Conservation (phyloP, 92 coral and sea anemone genomes). For the Galaxea fascicularis region DNA sequence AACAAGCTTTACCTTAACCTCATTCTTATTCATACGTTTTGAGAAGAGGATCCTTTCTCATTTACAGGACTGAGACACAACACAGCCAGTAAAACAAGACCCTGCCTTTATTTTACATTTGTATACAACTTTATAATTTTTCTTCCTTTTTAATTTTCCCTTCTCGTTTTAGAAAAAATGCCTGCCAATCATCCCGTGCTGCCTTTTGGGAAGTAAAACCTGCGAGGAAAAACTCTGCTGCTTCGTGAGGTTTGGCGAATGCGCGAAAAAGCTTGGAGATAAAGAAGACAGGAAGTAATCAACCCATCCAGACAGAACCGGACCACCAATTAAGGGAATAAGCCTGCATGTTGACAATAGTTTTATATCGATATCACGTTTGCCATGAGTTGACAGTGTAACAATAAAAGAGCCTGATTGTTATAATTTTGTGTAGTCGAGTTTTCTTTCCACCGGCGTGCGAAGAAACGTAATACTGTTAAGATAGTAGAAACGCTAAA, state of each 20-base stretch:
- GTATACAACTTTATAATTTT: too few relatives aligned
- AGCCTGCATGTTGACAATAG: slow-evolving; percentile 23
- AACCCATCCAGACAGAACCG: neutral
- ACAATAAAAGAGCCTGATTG: slow-evolving; percentile 58
- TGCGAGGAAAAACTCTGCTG: slow-evolving; percentile 55
- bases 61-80: too few relatives aligned
- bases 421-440: neutral
- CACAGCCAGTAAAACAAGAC: too few relatives aligned
- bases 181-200: slow-evolving; percentile 42
- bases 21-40: too few relatives aligned
- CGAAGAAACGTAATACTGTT: too few relatives aligned
- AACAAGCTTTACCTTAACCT: too few relatives aligned
- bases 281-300: neutral
- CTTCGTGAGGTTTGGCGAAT: slow-evolving; percentile 45
- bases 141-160: neutral
- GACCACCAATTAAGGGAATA: neutral
- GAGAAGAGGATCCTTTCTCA: too few relatives aligned
- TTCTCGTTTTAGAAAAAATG: slow-evolving; percentile 10
- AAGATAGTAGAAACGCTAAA: too few relatives aligned
- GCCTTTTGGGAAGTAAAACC: slow-evolving; percentile 11
- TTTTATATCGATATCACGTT: slow-evolving; percentile 42
- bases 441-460: neutral
- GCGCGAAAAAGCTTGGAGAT: slow-evolving; percentile 1
- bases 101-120: too few relatives aligned
- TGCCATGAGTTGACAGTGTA: slow-evolving; percentile 25